Percentiles rank a stretch among this genome's conserved stretches.
Evolutionary conservation across 2,113 vertebrate species (phyloP).

Genomic region (Halcyon malimbica): DNA sequence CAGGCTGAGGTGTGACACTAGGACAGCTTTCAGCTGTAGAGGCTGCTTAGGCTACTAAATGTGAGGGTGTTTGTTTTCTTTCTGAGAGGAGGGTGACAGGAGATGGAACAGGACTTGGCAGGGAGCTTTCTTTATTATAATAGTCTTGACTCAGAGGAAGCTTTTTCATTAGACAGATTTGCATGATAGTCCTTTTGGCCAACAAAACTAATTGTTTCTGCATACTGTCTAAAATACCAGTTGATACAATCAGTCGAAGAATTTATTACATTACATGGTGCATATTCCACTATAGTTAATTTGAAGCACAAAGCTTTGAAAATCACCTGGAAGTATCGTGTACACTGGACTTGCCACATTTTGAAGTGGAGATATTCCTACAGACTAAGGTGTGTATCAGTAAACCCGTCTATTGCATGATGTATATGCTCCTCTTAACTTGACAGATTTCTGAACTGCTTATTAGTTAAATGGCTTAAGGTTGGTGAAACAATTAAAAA

Average conservation of each 20-base stretch:
- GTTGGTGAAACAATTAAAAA: conserved; percentile 59
- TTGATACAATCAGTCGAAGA: background rate
- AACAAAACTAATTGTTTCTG: background rate
- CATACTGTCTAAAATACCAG: background rate
- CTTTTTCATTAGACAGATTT: background rate
- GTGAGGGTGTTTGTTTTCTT: background rate
- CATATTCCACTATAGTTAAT: background rate
- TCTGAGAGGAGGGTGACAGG: background rate
- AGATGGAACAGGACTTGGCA: background rate
- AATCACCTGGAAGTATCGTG: background rate
- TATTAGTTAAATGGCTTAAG: conserved; percentile 43
- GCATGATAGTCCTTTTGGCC: background rate
- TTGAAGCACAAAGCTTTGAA: background rate
- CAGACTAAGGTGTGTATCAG: background rate
- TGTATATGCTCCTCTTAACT: background rate
- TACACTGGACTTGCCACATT: background rate
- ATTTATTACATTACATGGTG: accelerated
- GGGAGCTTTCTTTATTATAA: background rate
- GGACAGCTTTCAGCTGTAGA: background rate
- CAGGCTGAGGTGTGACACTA: background rate
- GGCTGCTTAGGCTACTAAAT: background rate
- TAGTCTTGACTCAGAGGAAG: background rate
- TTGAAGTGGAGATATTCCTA: background rate
- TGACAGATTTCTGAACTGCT: conserved; percentile 27
- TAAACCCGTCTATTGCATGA: background rate